Evolutionary conservation across 1,140 invertebrate genomes (phyloP), one percentile per base, ranked within the genome.

Genomic region (Chrysomallon squamiferum): DNA sequence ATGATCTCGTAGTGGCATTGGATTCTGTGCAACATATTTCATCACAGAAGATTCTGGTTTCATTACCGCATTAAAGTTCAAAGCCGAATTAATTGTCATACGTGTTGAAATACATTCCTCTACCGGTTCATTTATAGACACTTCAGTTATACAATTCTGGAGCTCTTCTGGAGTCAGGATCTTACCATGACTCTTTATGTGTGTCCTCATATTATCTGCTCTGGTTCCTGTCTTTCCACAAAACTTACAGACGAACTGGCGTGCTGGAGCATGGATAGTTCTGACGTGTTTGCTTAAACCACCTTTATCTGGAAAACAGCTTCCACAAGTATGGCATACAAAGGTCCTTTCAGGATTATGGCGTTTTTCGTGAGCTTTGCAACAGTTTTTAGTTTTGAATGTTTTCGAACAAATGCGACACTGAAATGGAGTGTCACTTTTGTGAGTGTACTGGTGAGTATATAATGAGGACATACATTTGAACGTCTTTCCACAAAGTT

Each of bases 361-460:
- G 61, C 85, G 83, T 56, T 85, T 80, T 58, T 86, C 84, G 70
- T 89, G 88, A 33, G 87, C 87, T 52, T 83, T 82, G 29, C 88
- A 77, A 18, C 86, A 83, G 64, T 86, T 86, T 73, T 86, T 86
- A 54, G 88, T 88, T 73, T 88, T 89, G 72, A 90, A 90, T 0
- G 87, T 85, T 80, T 89, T 88, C 57, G 84, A 84, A 72, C 89
- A 90, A 45, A 87, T 80, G 72, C 86, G 72, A 69, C 89, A 90
- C 1, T 84, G 81, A 74, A 87, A 89, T 0, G 88, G 88, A 69
- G 64, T 78, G 13, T 77, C 75, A 15, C 64, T 49, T 41, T 71
- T 72, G 59, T 83, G 81, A 3, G 91, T 91, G 82, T 93, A 91
- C 50, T 78, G 71, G 52, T 83, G 81, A 15, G 78, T 76, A 66